Evolutionary conservation across 2,113 vertebrate genomes (phyloP), one percentile per base, ranked within the genome.

Genomic region (Solea solea): DNA sequence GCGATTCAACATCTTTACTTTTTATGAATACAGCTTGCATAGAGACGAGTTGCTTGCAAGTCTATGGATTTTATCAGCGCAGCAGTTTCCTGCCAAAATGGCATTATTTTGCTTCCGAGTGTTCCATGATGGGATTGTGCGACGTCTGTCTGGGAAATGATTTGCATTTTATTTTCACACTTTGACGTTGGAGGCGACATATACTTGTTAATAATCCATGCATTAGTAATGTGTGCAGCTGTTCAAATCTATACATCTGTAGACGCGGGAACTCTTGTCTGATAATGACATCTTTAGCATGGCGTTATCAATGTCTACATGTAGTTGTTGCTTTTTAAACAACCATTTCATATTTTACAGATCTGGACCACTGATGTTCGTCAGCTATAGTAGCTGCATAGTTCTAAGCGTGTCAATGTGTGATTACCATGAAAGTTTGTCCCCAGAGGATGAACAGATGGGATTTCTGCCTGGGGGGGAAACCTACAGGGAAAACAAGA

Each of bases 201-300:
- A 76, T 72, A 15, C 13, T 56, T 59, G 53, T 87, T 81, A 88
- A 89, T 88, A 79, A 89, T 88, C 82, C 68, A 88, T 88, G 78
- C 67, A 65, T 69, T 61, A 81, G 74, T 77, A 64, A 84, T 79
- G 71, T 78, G 75, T 72, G 82, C 88, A 89, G 88, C 86, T 89
- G 85, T 85, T 88, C 61, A 39, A 27, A 64, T 86, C 46, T 28
- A 60, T 72, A 57, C 25, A 39, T 69, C 42, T 9, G 27, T 9
- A 14, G 21, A 21, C 21, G 21, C 1, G 21, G 21, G 1, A n/a
- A n/a, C n/a, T n/a, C n/a, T n/a, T n/a, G n/a, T n/a, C 28, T 63
- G 25, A 40, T 71, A 44, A 60, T 28, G 15, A 48, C 28, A 49
- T 39, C 13, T 34, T 67, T 9, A 4, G 7, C 11, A 61, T 21